These are phyloP conservation scores for Caenorhabditis virilis DNA, from an alignment of 2,888 invertebrate genomes.

Conservation along the genomic window DNA sequence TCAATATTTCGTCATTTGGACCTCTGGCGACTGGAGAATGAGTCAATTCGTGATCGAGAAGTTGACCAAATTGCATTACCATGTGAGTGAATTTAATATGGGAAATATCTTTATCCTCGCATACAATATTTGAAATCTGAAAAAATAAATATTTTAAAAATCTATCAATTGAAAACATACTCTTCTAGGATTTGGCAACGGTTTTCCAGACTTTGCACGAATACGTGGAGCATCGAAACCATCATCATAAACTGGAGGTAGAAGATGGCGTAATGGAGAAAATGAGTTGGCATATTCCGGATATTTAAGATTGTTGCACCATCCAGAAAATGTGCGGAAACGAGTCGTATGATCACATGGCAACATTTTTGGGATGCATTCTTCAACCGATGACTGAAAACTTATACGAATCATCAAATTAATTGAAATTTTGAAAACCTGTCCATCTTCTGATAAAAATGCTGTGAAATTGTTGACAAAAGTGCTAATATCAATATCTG, in stretches of 20 bases:
- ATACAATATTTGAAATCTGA: slow-evolving; percentile 64
- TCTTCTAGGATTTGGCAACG: slow-evolving; percentile 63
- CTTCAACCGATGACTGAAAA: slow-evolving; percentile 24
- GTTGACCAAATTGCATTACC: slow-evolving; percentile 91
- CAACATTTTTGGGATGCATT: slow-evolving; percentile 65
- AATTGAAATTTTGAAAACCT: slow-evolving; percentile 9
- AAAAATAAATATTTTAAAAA: slow-evolving; percentile 6
- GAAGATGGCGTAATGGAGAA: slow-evolving; percentile 60
- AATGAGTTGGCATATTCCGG: slow-evolving; percentile 66
- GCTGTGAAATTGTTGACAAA: slow-evolving; percentile 67
- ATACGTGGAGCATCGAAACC: slow-evolving; percentile 71
- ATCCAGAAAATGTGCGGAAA: slow-evolving; percentile 85
- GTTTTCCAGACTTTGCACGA: slow-evolving; percentile 52
- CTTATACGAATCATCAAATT: neutral
- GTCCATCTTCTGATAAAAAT: slow-evolving; percentile 62
- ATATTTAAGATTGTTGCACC: slow-evolving; percentile 79
- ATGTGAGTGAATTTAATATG: slow-evolving; percentile 68
- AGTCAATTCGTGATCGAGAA: slow-evolving; percentile 80
- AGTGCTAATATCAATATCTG: slow-evolving; percentile 54
- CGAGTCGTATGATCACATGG: slow-evolving; percentile 68
- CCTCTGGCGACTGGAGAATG: slow-evolving; percentile 66
- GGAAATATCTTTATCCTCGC: slow-evolving; percentile 57
- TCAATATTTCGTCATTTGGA: slow-evolving; percentile 66
- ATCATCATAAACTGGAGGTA: slow-evolving; percentile 80
- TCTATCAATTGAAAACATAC: slow-evolving; percentile 9